phyloP scores from a whole-genome alignment of 2,888 invertebrate species.

The Lasioglossum morio region DNA sequence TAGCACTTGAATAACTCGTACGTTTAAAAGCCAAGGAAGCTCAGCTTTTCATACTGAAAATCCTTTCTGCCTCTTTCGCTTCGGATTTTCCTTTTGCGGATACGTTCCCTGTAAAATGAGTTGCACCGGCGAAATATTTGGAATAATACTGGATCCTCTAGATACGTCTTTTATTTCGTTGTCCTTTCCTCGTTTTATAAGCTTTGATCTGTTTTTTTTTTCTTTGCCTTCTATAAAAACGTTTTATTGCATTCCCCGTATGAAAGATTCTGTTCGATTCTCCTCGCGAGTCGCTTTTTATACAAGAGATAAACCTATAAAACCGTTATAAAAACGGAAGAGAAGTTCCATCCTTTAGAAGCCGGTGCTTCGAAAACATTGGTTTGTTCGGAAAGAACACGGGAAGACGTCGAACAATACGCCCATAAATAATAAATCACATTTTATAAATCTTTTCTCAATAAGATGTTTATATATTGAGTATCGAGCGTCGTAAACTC shows the following conservation, averaged over 20 bases:
- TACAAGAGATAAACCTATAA: background rate
- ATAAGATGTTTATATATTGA: too few species aligned
- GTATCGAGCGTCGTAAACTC: too few species aligned
- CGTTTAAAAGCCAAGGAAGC: background rate
- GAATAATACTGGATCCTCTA: slow-evolving; percentile 11
- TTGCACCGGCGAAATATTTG: slow-evolving; percentile 14
- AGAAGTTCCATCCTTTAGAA: background rate
- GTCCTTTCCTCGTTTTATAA: slow-evolving; percentile 19
- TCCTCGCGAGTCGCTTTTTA: background rate
- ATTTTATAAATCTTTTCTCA: background rate
- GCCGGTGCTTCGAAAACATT: background rate
- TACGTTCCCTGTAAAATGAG: slow-evolving; percentile 20
- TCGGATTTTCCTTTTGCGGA: background rate
- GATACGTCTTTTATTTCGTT: slow-evolving; percentile 32
- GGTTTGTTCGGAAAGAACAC: background rate
- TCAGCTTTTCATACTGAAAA: background rate
- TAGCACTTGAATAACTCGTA: background rate
- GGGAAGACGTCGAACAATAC: background rate
- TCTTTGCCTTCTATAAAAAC: slow-evolving; percentile 36
- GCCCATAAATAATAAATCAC: background rate
- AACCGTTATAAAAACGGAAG: background rate
- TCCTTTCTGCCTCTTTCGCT: background rate
- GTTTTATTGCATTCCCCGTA: slow-evolving; percentile 22
- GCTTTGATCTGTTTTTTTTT: slow-evolving; percentile 29
- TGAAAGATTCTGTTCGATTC: slow-evolving; percentile 15